Base-by-base conservation (phyloP, 2,113 vertebrate species). In the Mesitornis unicolor region DNA sequence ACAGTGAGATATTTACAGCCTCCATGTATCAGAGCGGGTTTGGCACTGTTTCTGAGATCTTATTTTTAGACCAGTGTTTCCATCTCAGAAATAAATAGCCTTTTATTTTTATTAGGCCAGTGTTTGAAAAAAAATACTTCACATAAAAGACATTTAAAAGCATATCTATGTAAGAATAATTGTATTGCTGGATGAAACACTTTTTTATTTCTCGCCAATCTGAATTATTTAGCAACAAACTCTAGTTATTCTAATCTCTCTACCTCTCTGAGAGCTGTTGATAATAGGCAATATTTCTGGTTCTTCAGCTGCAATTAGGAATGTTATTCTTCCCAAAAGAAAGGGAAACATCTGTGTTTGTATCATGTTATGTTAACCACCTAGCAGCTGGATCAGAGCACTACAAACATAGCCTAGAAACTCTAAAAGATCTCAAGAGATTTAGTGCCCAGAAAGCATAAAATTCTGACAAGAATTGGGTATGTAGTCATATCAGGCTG, bases 261-360 rank as follows among this genome's bases (percentile, higher is more conserved):
- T 84, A 36, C 43, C 12, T 95, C 61, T 85, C 70, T 69, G 28
- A 85, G 11, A 85, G n/a, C 5, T 93, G 54, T 11, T 38, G 24
- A 59, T 94, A 91, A 77, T 21, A 11, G n/a, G 33, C 36, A 75
- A 35, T 43, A 75, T 82, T 85, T 79, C 87, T 94, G 28, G 40
- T 42, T 87, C 48, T 94, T 40, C 87, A 81, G 56, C 48, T 91
- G 74, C 70, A 91, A 40, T 89, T 76, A 75, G 36, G 29, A 76
- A 6, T 65, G 20, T 70, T 86, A 85, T 83, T 91, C 69, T 95
- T 79, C 91, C 51, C 48, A 43, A 95, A 92, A 91, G 76, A 82
- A 91, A 91, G 14, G 91, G 65, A 96, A 97, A 91, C 84, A 95
- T 87, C 95, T 95, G 84, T 60, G 84, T 87, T 91, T 87, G 22